These are phyloP conservation scores for Peromyscus californicus DNA, from an alignment of 2,113 vertebrate genomes.

Conservation along the genomic window DNA sequence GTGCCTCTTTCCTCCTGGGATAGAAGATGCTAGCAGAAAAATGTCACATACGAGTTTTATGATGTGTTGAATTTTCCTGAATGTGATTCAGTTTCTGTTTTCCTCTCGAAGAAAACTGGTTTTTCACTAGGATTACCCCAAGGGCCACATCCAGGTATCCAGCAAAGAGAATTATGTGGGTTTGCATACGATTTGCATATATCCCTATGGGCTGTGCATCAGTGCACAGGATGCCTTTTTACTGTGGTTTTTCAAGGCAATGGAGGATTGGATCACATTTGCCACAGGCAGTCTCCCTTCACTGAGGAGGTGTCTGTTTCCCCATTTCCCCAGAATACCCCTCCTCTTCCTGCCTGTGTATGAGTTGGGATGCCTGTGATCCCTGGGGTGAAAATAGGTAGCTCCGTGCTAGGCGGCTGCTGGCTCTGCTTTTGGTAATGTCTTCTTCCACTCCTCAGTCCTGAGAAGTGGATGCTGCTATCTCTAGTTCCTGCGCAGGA, in stretches of 20 bases:
- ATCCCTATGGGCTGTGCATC: neutral
- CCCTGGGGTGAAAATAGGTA: conserved; percentile 31
- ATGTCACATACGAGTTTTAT: conserved; percentile 67
- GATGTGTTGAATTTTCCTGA: conserved; percentile 74
- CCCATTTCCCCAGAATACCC: neutral
- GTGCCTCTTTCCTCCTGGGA: conserved; percentile 58
- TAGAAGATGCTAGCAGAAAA: conserved; percentile 67
- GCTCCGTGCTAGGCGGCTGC: conserved; percentile 16
- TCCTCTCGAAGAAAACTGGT: conserved; percentile 46
- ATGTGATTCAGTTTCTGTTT: conserved; percentile 68
- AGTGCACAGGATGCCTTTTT: neutral
- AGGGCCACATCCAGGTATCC: conserved; percentile 61
- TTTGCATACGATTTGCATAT: conserved; percentile 57
- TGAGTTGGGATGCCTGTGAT: conserved; percentile 42
- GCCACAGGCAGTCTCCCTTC: neutral
- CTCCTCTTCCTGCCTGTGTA: neutral
- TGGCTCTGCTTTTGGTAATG: neutral
- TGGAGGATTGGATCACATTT: conserved; percentile 56
- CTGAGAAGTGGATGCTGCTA: neutral
- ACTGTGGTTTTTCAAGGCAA: neutral
- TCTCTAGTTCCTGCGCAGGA: neutral
- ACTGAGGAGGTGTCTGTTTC: conserved; percentile 15
- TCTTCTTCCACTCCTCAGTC: conserved; percentile 6
- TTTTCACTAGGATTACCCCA: conserved; percentile 51
- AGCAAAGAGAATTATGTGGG: conserved; percentile 41